Conservation (phyloP, 2,888 invertebrate species). For the Pilophorus perplexus region DNA sequence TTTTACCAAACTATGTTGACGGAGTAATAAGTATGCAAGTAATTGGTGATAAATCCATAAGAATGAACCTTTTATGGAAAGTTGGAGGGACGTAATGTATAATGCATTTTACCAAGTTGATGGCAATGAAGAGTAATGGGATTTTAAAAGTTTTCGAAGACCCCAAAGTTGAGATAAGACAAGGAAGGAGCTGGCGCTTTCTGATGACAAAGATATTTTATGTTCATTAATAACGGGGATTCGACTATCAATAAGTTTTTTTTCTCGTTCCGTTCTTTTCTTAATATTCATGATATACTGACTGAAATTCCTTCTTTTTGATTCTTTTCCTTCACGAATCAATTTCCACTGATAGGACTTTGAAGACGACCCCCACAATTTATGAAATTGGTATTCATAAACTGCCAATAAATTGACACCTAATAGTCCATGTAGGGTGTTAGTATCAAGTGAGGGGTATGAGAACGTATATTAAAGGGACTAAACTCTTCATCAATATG, state of each 20-base stretch:
- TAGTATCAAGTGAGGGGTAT: too few relatives aligned
- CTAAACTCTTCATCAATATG: too few relatives aligned
- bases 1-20: slow-evolving; percentile 23
- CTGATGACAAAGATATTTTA: slow-evolving; percentile 5
- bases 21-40: slow-evolving; percentile 35
- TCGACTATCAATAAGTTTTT: neutral
- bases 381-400: too few relatives aligned
- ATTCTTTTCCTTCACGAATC: too few relatives aligned
- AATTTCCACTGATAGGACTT: too few relatives aligned
- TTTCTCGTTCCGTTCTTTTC: neutral
- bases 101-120: slow-evolving; percentile 26
- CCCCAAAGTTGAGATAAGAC: neutral
- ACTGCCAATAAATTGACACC: too few relatives aligned
- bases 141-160: slow-evolving; percentile 36
- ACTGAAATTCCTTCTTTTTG: too few relatives aligned
- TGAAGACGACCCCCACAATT: too few relatives aligned
- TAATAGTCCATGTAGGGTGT: too few relatives aligned
- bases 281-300: neutral
- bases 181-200: neutral
- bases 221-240: neutral
- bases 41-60: slow-evolving; percentile 39
- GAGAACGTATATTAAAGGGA: too few relatives aligned
- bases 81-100: slow-evolving; percentile 27
- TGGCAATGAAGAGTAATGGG: slow-evolving; percentile 40
- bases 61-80: slow-evolving; percentile 23